Conservation (phyloP, 2,888 invertebrate species). For the Schrankia costaestrigalis region DNA sequence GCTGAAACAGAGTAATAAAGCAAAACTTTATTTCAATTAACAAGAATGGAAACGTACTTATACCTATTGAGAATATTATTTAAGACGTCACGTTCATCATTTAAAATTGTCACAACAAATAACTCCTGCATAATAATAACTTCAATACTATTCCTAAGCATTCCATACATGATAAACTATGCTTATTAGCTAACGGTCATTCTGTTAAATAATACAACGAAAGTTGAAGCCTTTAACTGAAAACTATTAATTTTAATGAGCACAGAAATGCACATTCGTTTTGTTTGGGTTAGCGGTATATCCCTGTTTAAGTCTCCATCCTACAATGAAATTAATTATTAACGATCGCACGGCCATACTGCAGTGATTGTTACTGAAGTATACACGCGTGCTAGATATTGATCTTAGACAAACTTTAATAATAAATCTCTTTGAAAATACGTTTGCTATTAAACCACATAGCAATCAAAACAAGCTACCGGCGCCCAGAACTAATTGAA, state of each 20-base stretch:
- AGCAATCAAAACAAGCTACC: constrained; percentile 73
- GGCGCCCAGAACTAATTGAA: constrained; percentile 69
- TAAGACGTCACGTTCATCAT: too few relatives aligned
- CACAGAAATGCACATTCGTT: constrained; percentile 7
- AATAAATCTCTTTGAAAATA: constrained; percentile 59
- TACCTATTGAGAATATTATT: too few relatives aligned
- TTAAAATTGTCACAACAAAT: too few relatives aligned
- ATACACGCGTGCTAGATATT: constrained; percentile 38
- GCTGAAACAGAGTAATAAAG: too few relatives aligned
- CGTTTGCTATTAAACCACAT: constrained; percentile 64
- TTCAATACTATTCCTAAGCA: too few relatives aligned
- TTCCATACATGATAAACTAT: constrained; percentile 12
- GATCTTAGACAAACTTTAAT: constrained; percentile 42
- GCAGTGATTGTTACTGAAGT: constrained; percentile 24
- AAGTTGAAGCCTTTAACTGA: constrained; percentile 17
- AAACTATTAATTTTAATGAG: constrained; percentile 31
- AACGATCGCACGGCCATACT: constrained; percentile 26
- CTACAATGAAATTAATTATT: constrained; percentile 30
- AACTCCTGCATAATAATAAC: too few relatives aligned
- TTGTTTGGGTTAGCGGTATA: constrained; percentile 17
- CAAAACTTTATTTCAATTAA: too few relatives aligned
- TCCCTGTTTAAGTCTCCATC: constrained; percentile 16
- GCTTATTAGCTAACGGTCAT: constrained; percentile 15
- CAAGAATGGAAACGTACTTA: too few relatives aligned
- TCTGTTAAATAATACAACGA: constrained; percentile 11